phyloP scores from a whole-genome alignment of 1,140 invertebrate genomes.

The Drosophila ambigua region DNA sequence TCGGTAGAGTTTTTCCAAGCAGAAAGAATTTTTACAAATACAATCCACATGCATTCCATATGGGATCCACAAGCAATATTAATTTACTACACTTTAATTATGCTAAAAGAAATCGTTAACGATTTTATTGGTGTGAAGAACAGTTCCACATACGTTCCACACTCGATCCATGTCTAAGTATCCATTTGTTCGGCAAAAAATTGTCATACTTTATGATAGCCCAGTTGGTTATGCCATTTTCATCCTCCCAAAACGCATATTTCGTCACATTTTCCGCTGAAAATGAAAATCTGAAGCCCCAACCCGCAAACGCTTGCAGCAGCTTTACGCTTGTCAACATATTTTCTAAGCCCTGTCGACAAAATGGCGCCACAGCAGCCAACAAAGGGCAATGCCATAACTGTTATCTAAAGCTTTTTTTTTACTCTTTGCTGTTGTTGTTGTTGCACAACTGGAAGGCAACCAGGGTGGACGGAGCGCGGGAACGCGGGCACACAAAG shows the following conservation, averaged over 20 bases:
- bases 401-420: conserved; percentile 73
- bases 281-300: conserved; percentile 33
- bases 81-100: too few relatives aligned
- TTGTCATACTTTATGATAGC: conserved; percentile 11
- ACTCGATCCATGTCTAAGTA: neutral
- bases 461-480: too few relatives aligned
- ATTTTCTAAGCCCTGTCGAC: conserved; percentile 70
- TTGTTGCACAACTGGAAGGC: conserved; percentile 24
- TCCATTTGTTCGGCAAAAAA: conserved; percentile 18
- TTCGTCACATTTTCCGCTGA: conserved; percentile 45
- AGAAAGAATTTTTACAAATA: too few relatives aligned
- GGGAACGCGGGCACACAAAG: neutral
- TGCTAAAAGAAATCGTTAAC: too few relatives aligned
- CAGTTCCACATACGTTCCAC: too few relatives aligned
- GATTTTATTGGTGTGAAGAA: too few relatives aligned
- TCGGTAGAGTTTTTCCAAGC: too few relatives aligned
- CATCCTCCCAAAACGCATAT: conserved; percentile 17
- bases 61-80: too few relatives aligned
- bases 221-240: conserved; percentile 5
- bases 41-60: too few relatives aligned
- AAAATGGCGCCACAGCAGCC: conserved; percentile 55
- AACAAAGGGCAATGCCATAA: conserved; percentile 68
- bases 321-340: conserved; percentile 78
- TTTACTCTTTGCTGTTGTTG: neutral
- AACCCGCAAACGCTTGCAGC: conserved; percentile 38